Evolutionary conservation across 2,797 vertebrate genomes (phyloP).

Genomic region (Thunnus albacares): DNA sequence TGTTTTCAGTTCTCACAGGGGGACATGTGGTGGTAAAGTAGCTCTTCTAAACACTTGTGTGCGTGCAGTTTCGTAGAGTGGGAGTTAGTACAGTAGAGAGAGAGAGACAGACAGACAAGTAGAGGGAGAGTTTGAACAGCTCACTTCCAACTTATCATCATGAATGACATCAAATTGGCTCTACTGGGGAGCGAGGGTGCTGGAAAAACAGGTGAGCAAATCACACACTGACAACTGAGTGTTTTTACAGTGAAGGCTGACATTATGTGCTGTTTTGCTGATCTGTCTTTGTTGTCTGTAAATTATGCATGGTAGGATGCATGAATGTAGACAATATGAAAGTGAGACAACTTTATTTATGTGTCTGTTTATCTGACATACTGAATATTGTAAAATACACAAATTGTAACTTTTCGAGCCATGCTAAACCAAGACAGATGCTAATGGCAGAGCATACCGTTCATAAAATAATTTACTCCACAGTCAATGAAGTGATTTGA

Average conservation of each 20-base stretch:
- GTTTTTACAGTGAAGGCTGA: not conserved
- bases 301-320: not conserved
- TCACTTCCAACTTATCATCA: slow-evolving; percentile 36
- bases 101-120: not conserved
- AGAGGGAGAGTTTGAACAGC: slow-evolving; percentile 26
- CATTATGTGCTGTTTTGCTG: not conserved
- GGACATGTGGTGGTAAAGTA: slow-evolving; percentile 13
- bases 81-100: not conserved
- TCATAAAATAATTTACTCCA: not conserved
- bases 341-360: not conserved
- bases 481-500: not conserved
- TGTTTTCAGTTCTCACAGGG: slow-evolving; percentile 32
- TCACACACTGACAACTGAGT: not conserved
- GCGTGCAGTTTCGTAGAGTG: not conserved
- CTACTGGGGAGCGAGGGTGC: slow-evolving; percentile 72
- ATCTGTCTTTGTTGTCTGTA: not conserved
- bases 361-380: not conserved
- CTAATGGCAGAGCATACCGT: too few relatives aligned
- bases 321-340: not conserved
- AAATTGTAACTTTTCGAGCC: too few relatives aligned
- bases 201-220: slow-evolving; percentile 73
- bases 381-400: not conserved
- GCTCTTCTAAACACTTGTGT: slow-evolving; percentile 27
- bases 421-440: not conserved
- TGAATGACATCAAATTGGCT: slow-evolving; percentile 77